These are phyloP conservation scores for Macrophya annulata DNA, from an alignment of 2,888 invertebrate species.

Conservation along the genomic window DNA sequence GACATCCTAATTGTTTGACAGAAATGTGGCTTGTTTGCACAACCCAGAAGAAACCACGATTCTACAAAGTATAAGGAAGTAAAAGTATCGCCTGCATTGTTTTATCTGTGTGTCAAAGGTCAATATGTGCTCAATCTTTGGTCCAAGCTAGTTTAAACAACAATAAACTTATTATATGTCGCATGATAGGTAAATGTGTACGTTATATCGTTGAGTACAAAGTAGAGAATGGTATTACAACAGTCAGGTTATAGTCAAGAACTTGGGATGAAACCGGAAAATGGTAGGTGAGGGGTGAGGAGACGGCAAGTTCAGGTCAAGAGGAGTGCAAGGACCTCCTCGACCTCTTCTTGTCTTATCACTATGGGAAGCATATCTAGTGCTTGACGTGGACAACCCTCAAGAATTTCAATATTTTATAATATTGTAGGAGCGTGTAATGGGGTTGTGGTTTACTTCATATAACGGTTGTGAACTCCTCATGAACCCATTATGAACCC, in stretches of 20 bases:
- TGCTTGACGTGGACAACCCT: constrained; percentile 22
- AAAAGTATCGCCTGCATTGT: background rate
- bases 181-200: background rate
- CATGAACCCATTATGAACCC: constrained; percentile 13
- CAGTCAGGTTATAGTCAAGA: background rate
- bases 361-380: background rate
- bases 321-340: constrained; percentile 44
- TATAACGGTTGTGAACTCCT: background rate
- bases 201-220: background rate
- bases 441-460: background rate
- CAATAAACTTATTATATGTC: background rate
- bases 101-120: background rate
- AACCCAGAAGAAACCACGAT: background rate
- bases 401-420: constrained; percentile 49
- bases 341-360: constrained; percentile 33
- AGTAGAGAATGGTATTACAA: background rate
- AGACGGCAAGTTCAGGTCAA: constrained; percentile 12
- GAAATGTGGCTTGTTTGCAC: background rate
- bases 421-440: constrained; percentile 10
- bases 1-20: background rate
- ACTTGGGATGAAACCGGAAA: background rate
- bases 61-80: background rate
- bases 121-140: background rate
- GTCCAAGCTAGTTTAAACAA: background rate
- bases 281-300: background rate